phyloP scores from a whole-genome alignment of 2,797 vertebrate species.

The Aldrovandia affinis region DNA sequence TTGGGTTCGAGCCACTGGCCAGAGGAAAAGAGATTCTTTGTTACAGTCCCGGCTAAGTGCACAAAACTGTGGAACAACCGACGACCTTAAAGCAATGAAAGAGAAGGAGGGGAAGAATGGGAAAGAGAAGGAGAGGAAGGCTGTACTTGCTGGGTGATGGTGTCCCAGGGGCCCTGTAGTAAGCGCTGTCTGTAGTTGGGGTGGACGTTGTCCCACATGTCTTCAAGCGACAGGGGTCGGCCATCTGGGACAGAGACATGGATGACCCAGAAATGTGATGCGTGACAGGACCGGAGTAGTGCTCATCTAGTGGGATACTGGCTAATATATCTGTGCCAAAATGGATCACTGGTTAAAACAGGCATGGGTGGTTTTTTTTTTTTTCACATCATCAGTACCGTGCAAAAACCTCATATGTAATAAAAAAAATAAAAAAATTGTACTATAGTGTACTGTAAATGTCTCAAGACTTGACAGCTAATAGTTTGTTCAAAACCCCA shows the following conservation, averaged over 20 bases:
- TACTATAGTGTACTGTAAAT: too few relatives aligned
- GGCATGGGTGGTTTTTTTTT: too few relatives aligned
- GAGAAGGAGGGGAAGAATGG: not conserved
- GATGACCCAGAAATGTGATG: not conserved
- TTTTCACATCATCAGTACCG: not conserved
- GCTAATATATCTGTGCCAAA: not conserved
- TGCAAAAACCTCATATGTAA: too few relatives aligned
- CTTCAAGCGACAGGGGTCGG: constrained; percentile 80
- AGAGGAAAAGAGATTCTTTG: not conserved
- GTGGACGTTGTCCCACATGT: constrained; percentile 84
- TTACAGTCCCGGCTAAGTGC: not conserved
- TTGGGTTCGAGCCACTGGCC: not conserved
- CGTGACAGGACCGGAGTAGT: not conserved
- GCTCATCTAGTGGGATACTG: not conserved
- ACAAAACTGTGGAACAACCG: not conserved
- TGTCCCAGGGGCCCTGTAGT: constrained; percentile 80
- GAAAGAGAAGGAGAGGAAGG: not conserved
- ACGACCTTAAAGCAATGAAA: not conserved
- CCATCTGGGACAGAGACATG: constrained; percentile 76
- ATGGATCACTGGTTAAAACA: constrained; percentile 1
- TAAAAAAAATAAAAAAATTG: too few relatives aligned
- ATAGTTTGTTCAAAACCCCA: too few relatives aligned
- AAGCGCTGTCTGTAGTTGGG: constrained; percentile 77
- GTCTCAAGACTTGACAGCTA: too few relatives aligned
- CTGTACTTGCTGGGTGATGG: constrained; percentile 85